phyloP scores from a whole-genome alignment of 2,113 vertebrate species.

The Heterotis niloticus region DNA sequence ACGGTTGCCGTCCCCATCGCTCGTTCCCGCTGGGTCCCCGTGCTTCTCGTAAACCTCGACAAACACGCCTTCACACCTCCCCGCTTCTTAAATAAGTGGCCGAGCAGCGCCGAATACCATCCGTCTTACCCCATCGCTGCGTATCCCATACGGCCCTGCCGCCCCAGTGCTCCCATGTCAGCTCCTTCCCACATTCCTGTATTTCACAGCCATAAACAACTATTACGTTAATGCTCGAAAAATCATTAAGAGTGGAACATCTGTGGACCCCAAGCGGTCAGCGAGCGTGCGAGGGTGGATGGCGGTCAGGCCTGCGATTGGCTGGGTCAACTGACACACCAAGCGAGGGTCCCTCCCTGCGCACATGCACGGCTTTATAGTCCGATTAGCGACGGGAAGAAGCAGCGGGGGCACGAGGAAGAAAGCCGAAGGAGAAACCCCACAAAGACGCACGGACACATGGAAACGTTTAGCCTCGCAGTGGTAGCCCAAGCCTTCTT shows the following conservation, averaged over 20 bases:
- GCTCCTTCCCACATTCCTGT: conserved; percentile 55
- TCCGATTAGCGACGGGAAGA: conserved; percentile 61
- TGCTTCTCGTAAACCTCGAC: neutral
- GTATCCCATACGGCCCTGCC: neutral
- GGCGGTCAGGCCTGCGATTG: conserved; percentile 45
- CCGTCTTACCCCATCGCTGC: neutral
- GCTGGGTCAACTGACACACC: conserved; percentile 48
- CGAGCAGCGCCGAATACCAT: neutral
- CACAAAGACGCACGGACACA: conserved; percentile 59
- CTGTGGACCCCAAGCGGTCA: conserved; percentile 53
- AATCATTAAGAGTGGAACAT: conserved; percentile 71
- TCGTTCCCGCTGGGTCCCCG: neutral
- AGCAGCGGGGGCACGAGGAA: conserved; percentile 55
- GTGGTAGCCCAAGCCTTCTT: conserved; percentile 54
- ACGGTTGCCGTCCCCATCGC: neutral
- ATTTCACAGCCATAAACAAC: conserved; percentile 76
- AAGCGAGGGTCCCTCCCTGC: conserved; percentile 53
- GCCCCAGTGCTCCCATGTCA: neutral
- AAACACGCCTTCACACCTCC: neutral
- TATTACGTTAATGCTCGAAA: conserved; percentile 70
- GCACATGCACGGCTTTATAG: conserved; percentile 55
- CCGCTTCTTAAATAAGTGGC: neutral
- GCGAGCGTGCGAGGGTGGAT: conserved; percentile 41
- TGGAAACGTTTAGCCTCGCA: conserved; percentile 64
- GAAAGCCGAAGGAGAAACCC: conserved; percentile 25